Evolutionary conservation across 23 tunicate species (phyloP), one percentile per base, ranked within the genome.

Genomic region (Diplosoma virens): DNA sequence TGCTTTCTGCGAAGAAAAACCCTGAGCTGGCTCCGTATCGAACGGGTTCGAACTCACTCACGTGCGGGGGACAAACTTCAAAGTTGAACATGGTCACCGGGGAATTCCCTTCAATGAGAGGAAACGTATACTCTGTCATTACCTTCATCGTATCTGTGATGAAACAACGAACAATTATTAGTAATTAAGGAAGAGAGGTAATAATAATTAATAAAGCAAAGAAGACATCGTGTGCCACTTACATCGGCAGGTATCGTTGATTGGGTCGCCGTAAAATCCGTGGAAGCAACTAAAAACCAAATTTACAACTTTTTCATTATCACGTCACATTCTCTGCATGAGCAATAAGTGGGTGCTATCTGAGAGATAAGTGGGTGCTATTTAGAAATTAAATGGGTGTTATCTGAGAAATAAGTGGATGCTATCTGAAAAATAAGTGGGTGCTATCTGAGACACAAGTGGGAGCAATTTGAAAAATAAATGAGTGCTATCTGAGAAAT

Each of bases 201-300:
- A 11, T n/a, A 58, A n/a, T 58, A 17, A 58, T 6, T n/a, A 58
- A n/a, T n/a, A n/a, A 5, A n/a, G 65, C 26, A 5, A 20, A 58
- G 26, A n/a, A 58, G n/a, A n/a, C 25, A n/a, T 58, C 25, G 6
- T 11, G 20, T 7, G 24, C 25, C 3, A 82, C 88, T 83, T 32
- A 83, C 88, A 83, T 25, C 60, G 60, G 34, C 88, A 83, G 26
- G 88, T 83, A 58, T 74, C 68, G 45, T 83, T 76, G 0, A 64
- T 50, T 28, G 88, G 75, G 53, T 83, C 67, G 23, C 88, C 88
- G 20, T 54, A 3, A 46, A 37, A 80, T 24, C 61, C 78, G 22
- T 3, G 16, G 75, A 7, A 36, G 21, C 75, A 68, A 5, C 75
- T 68, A 33, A 68, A 35, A n/a, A 37, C 28, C 16, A 25, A 2